Conservation (phyloP, 2,888 invertebrate species). For the Eustalomyia histrio region DNA sequence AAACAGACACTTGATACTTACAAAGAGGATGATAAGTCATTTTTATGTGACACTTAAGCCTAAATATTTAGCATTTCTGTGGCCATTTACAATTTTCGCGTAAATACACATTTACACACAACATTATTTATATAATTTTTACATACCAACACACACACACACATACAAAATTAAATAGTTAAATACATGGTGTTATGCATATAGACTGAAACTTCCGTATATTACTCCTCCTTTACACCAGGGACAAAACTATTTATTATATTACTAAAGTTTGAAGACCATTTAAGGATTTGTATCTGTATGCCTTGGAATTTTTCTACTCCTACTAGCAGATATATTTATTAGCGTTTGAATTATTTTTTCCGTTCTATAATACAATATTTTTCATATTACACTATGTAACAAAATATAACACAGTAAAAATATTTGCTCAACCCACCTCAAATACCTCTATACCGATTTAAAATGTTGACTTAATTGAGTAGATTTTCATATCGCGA, state of each 20-base stretch:
- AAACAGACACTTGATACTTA: constrained; percentile 73
- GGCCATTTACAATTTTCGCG: constrained; percentile 69
- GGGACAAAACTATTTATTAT: constrained; percentile 44
- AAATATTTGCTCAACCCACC: too few species aligned
- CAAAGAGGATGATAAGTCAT: constrained; percentile 77
- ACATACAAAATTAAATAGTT: neutral
- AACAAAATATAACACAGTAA: too few species aligned
- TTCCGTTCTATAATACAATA: too few species aligned
- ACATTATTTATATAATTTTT: constrained; percentile 2
- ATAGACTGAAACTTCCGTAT: constrained; percentile 13
- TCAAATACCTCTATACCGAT: too few species aligned
- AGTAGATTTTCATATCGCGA: too few species aligned
- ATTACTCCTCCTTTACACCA: constrained; percentile 25
- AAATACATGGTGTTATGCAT: neutral
- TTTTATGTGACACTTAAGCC: constrained; percentile 77
- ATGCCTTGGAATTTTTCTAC: neutral
- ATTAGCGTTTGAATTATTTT: too few species aligned
- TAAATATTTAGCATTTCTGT: constrained; percentile 74
- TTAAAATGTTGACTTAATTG: too few species aligned
- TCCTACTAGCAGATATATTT: too few species aligned
- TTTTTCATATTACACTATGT: too few species aligned
- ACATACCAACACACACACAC: constrained; percentile 22
- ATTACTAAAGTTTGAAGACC: constrained; percentile 32
- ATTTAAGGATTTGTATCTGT: constrained; percentile 14
- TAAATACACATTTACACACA: constrained; percentile 23